phyloP scores from a whole-genome alignment of 2,797 vertebrate genomes.

The Takifugu rubripes region DNA sequence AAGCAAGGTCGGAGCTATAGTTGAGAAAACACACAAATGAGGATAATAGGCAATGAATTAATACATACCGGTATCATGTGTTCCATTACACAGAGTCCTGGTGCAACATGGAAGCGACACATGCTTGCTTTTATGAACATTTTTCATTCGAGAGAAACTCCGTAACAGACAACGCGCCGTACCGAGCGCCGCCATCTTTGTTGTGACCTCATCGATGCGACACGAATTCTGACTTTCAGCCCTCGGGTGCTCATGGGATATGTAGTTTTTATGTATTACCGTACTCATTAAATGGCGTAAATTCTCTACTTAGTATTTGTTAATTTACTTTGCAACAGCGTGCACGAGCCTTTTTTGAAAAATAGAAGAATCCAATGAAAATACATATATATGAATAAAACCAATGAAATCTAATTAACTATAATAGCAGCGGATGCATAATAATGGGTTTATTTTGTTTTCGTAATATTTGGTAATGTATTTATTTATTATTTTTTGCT shows the following conservation, averaged over 20 bases:
- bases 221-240: conserved; percentile 20
- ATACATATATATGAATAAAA: not conserved
- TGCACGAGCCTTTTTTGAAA: not conserved
- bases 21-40: rapidly evolving
- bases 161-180: conserved; percentile 45
- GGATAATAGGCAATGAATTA: rapidly evolving
- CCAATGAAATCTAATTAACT: too few species aligned
- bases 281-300: not conserved
- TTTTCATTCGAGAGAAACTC: conserved; percentile 48
- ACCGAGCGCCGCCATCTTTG: conserved; percentile 72
- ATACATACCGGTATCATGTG: conserved; percentile 47
- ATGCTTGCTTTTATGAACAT: conserved; percentile 28
- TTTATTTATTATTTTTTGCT: not conserved
- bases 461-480: not conserved
- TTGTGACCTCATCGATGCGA: conserved; percentile 26
- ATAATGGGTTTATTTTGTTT: not conserved
- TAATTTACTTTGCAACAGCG: too few species aligned
- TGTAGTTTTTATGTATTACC: conserved; percentile 38
- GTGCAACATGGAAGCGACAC: conserved; percentile 15
- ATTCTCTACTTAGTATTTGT: too few species aligned
- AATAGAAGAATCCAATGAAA: not conserved
- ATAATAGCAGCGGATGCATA: not conserved
- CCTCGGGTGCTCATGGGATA: conserved; percentile 42
- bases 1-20: conserved; percentile 68
- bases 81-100: conserved; percentile 45